phyloP scores from a whole-genome alignment of 2,113 vertebrate species.

The Nannobrachium achirus region DNA sequence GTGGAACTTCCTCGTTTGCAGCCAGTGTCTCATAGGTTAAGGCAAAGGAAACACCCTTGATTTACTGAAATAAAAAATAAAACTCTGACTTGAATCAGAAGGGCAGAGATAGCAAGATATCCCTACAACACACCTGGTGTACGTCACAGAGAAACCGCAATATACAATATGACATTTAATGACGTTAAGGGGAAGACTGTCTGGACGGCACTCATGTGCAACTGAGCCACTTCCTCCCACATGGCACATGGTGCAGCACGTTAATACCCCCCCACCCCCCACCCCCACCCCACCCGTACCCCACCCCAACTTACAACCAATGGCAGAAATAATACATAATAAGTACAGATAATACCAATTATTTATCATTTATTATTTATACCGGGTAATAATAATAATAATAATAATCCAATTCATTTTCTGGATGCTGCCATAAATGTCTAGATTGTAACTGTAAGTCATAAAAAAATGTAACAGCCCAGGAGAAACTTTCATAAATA shows the following conservation, averaged over 20 bases:
- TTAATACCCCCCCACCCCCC: too few species aligned
- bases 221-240: constrained; percentile 52
- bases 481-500: not conserved
- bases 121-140: not conserved
- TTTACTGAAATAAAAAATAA: not conserved
- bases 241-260: constrained; percentile 10
- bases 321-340: too few species aligned
- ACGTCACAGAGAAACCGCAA: not conserved
- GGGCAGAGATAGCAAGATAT: not conserved
- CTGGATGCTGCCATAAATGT: too few species aligned
- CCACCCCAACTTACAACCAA: too few species aligned
- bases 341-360: too few species aligned
- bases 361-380: too few species aligned
- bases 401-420: not conserved
- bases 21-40: not conserved
- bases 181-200: not conserved
- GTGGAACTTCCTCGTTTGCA: constrained; percentile 32
- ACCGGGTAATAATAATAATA: too few species aligned
- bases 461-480: not conserved
- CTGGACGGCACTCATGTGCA: not conserved
- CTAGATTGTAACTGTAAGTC: too few species aligned
- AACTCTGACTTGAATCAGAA: not conserved
- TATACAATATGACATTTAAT: too few species aligned
- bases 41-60: not conserved
- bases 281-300: too few species aligned